Percentiles rank a stretch among this genome's conserved stretches.
Evolutionary conservation across 2,113 vertebrate genomes (phyloP).

Genomic region (Syrrhaptes paradoxus): DNA sequence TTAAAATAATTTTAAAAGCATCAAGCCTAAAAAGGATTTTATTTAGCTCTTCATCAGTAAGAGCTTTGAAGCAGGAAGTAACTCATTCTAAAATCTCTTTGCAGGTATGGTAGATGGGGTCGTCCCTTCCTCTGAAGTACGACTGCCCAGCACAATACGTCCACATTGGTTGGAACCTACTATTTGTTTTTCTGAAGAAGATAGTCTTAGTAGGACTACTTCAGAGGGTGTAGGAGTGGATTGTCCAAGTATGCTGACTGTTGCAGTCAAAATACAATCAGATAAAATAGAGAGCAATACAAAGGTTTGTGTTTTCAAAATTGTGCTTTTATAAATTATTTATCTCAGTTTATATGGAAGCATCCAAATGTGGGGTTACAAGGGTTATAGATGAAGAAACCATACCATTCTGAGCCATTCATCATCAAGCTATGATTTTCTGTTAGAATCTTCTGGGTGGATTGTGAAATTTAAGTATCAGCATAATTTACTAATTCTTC

Average conservation of each 20-base stretch:
- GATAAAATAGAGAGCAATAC: conserved; percentile 90
- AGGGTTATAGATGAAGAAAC: neutral
- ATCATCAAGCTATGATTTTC: neutral
- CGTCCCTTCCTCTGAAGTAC: conserved; percentile 77
- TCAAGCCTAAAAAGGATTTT: neutral
- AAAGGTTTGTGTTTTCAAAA: conserved; percentile 79
- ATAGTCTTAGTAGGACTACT: conserved; percentile 76
- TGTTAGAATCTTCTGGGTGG: neutral
- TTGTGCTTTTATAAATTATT: neutral
- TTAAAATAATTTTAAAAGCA: neutral
- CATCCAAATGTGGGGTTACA: neutral
- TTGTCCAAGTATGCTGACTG: conserved; percentile 89
- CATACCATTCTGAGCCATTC: neutral
- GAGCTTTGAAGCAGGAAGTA: neutral
- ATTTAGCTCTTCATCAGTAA: neutral
- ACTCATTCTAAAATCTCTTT: neutral
- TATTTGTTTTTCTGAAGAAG: conserved; percentile 89
- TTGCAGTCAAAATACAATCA: conserved; percentile 91
- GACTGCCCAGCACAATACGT: conserved; percentile 84
- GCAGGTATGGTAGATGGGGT: conserved; percentile 86
- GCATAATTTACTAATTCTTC: neutral
- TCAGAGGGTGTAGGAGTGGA: conserved; percentile 87
- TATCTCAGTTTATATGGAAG: neutral
- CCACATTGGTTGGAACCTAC: conserved; percentile 95
- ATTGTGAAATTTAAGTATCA: neutral